phyloP scores from a whole-genome alignment of 2,797 vertebrate species.

The Acrocephalus scirpaceus region DNA sequence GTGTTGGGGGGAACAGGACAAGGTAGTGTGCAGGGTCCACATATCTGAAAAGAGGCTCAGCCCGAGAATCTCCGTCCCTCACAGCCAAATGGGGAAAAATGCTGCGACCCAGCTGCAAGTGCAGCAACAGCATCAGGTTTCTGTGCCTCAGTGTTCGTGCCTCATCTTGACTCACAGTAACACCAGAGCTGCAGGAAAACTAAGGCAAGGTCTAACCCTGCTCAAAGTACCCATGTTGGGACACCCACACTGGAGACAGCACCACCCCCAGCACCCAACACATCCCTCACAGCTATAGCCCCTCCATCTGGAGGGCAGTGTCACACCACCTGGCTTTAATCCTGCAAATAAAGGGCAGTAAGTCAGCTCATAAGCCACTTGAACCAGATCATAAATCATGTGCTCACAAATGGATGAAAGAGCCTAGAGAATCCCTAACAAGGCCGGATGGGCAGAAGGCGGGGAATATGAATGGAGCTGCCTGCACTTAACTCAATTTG shows the following conservation, averaged over 20 bases:
- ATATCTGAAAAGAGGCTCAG: neutral
- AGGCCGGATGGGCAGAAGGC: conserved; percentile 17
- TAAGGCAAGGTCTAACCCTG: neutral
- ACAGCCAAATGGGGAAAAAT: neutral
- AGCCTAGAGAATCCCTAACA: neutral
- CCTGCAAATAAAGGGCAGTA: neutral
- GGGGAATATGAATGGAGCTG: conserved; percentile 38
- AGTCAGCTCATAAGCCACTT: neutral
- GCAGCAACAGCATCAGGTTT: neutral
- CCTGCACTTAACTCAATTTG: conserved; percentile 13
- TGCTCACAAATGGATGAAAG: neutral
- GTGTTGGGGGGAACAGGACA: fast-evolving
- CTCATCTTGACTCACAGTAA: fast-evolving
- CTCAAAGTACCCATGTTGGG: fast-evolving
- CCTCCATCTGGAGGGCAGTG: neutral
- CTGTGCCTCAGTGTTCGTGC: fast-evolving
- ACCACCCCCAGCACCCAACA: neutral
- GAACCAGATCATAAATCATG: conserved; percentile 10
- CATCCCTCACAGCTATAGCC: fast-evolving
- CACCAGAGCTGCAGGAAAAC: neutral
- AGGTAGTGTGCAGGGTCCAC: fast-evolving
- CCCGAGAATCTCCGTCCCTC: neutral
- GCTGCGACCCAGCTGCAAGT: fast-evolving
- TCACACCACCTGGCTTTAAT: fast-evolving
- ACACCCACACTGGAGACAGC: neutral